Base-by-base conservation (phyloP, 2,797 vertebrate species). In the Nannoperca australis region DNA sequence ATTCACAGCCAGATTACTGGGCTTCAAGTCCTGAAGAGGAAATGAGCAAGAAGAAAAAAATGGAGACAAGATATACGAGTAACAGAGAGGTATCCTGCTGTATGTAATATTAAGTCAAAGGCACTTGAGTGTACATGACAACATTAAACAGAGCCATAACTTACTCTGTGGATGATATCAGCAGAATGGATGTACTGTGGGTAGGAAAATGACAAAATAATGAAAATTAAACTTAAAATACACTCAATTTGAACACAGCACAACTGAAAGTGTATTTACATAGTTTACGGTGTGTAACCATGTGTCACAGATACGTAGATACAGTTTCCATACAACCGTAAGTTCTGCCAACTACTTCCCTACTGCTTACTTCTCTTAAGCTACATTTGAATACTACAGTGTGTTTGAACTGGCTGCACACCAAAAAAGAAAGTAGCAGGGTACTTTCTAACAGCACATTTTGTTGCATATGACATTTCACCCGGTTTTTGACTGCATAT, bases 131-230 rank as follows among this genome's bases (percentile, higher is more conserved):
- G 2, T 30, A 20, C 5, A 22, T 10, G 67, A 20, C 10, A 1
- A 24, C 18, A 71, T 45, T 50, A 18, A 62, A 66, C 42, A 50
- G 20, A 36, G 8, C 11, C 11, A 77, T 77, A 79, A 98, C 97
- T 96, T 94, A 99, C 98, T 94, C 98, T 96, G 94, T 99, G 98
- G 87, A 99, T 99, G 89, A 99, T 99, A 78, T 97, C 98, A 78
- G 98, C 98, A 80, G 98, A 99, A 90, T 99, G 98, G 90, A 99
- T 99, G 92, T 99, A 99, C 98, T 99, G 95, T 1, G 89, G 36
- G 36, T 56, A 63, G 10, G 74, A 17, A 83, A 53, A 92, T 70
- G 83, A 71, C 1, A 73, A 30, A 70, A 55, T 11, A 22, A 82
- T 22, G 7, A 38, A 44, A 1, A 75, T 60, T 56, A 4, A 49